Evolutionary conservation across 2,113 vertebrate species (phyloP), one percentile per base, ranked within the genome.

Genomic region (Bostrychus sinensis): DNA sequence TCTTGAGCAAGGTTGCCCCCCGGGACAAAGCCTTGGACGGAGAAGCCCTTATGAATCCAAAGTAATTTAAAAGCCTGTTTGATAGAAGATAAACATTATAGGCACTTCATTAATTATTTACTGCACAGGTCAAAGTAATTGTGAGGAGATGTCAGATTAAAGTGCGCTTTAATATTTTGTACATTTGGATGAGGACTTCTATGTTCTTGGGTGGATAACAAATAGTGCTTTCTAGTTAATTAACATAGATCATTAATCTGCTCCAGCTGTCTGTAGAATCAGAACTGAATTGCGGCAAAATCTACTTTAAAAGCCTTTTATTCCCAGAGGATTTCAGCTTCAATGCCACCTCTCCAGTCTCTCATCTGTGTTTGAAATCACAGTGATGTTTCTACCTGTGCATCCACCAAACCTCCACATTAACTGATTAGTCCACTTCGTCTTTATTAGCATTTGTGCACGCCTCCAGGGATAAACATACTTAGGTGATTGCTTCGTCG

Each of bases 401-500:
- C 50, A 36, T 66, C 54, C 56, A 38, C 62, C 41, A 32, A 1
- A 1, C 28, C 26, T 67, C 59, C 56, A 64, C 81, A 87, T 88
- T 87, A 83, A 83, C 78, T 85, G 80, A 89, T 86, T 86, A 83
- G 66, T 86, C 76, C 58, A 63, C 77, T 77, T 80, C 62, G 20
- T 77, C 70, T 80, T 85, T 86, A 88, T 89, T 88, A 82, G 80
- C 78, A 75, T 80, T 77, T 68, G 70, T 64, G 65, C 62, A 63
- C 30, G 37, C 48, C 66, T 70, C 58, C 57, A 42, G 67, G 73
- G 76, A 83, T 82, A 72, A 81, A 78, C 56, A 72, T 80, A 85
- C 83, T 88, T 81, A 83, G 74, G 72, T 62, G 82, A 88, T 88
- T 89, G 85, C 71, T 83, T 87, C 70, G 75, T 73, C 72, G 75